Evolutionary conservation across 1,140 invertebrate genomes (phyloP).

Genomic region (Melipona quadrifasciata): DNA sequence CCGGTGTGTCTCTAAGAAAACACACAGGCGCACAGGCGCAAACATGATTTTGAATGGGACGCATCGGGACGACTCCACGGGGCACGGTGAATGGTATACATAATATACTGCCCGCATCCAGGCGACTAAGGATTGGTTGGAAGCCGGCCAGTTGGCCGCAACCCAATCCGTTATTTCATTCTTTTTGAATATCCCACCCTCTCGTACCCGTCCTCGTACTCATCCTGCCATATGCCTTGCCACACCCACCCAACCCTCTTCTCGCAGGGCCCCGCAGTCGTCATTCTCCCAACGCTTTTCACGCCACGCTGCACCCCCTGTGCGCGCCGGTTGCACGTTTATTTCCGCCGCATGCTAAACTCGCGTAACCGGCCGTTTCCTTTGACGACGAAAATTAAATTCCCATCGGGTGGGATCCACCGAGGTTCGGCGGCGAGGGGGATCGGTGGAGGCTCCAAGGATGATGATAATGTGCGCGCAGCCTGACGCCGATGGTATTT

Average conservation of each 20-base stretch:
- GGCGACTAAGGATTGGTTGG: slow-evolving; percentile 80
- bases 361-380: slow-evolving; percentile 24
- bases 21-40: slow-evolving; percentile 36
- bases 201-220: slow-evolving; percentile 54
- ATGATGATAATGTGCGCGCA: neutral
- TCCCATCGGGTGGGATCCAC: slow-evolving; percentile 7
- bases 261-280: neutral
- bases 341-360: slow-evolving; percentile 39
- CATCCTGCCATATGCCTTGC: slow-evolving; percentile 38
- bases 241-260: slow-evolving; percentile 39
- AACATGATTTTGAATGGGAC: slow-evolving; percentile 76
- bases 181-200: slow-evolving; percentile 78
- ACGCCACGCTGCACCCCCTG: slow-evolving; percentile 43
- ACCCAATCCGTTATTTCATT: slow-evolving; percentile 81
- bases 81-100: slow-evolving; percentile 68
- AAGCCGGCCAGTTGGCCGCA: slow-evolving; percentile 79
- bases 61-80: slow-evolving; percentile 69
- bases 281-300: slow-evolving; percentile 35
- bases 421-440: too few relatives aligned
- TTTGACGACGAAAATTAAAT: slow-evolving; percentile 59
- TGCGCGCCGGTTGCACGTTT: slow-evolving; percentile 16
- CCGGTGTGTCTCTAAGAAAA: neutral
- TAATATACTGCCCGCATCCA: slow-evolving; percentile 74
- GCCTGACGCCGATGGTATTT: slow-evolving; percentile 3
- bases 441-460: too few relatives aligned